Evolutionary conservation across 2,888 invertebrate species (phyloP), one percentile per base, ranked within the genome.

Genomic region (Synanthedon myopaeformis): DNA sequence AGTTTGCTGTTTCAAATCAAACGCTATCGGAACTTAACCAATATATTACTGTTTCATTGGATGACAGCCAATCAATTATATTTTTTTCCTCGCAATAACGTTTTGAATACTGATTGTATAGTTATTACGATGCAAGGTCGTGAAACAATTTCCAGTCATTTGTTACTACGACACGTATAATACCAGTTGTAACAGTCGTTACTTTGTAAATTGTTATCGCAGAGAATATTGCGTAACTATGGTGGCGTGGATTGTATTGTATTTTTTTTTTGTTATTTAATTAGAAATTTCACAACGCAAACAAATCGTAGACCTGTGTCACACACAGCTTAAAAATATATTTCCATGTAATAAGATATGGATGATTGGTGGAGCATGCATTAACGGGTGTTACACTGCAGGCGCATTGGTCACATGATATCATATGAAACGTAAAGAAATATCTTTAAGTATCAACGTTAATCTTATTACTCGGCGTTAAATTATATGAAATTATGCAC

Each of bases 331-430:
- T 35, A 35, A 35, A 35, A 35, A 35, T 8, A 35, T 35, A 35
- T 35, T 35, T 42, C 19, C 61, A 60, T 56, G 80, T 80, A 82
- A 80, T 67, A 64, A 66, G 76, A 80, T 74, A 74, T 74, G 66
- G 63, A 71, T 76, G 73, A 74, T 73, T 76, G 74, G 69, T 79
- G 76, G 65, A 79, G 71, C 82, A 76, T 79, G 74, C 66, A 70
- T 66, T 80, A 82, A 82, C 85, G 81, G 82, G 72, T 79, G 78
- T 79, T 74, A 74, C 76, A 79, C 74, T 74, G 69, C 70, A 71
- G 72, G 70, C 79, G 76, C 78, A 79, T 62, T 71, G 63, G 83
- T 70, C 68, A 86, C 72, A 70, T 67, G 79, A 84, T 82, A 81
- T 66, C 65, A 62, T 17, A 17, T 17, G 12, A 17, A 52, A 52